phyloP scores from a whole-genome alignment of 1,140 invertebrate genomes.

The Leptoteleia sp. region DNA sequence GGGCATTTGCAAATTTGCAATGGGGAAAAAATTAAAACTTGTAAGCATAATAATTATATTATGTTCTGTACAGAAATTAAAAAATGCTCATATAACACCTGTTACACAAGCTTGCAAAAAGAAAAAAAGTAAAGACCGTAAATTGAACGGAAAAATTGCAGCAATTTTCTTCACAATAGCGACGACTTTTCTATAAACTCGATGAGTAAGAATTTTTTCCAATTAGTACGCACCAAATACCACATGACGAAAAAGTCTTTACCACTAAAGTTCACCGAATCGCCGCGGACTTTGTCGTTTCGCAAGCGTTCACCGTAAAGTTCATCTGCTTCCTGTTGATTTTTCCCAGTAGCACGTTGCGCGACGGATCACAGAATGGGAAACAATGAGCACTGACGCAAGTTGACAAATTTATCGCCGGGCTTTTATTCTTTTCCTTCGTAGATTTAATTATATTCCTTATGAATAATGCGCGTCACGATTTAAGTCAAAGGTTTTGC shows the following conservation, averaged over 20 bases:
- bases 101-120: no score
- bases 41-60: no score
- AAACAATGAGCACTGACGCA: constrained; percentile 45
- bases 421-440: constrained; percentile 10
- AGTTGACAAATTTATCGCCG: constrained; percentile 28
- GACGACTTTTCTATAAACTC: no score
- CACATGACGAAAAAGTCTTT: neutral
- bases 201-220: constrained; percentile 52
- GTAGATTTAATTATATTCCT: constrained; percentile 11
- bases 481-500: constrained; percentile 5
- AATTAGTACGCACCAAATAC: constrained; percentile 51
- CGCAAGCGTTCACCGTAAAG: constrained; percentile 29
- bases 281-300: constrained; percentile 26
- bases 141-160: no score
- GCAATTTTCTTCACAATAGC: no score
- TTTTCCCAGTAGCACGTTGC: constrained; percentile 40
- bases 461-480: constrained; percentile 15
- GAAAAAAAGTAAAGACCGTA: no score
- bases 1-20: no score
- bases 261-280: constrained; percentile 36
- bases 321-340: constrained; percentile 50
- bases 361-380: constrained; percentile 7
- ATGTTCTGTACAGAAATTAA: no score
- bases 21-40: no score
- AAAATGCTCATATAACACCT: no score